Base-by-base conservation (phyloP, 2,113 vertebrate genomes). In the Anthoscopus minutus region DNA sequence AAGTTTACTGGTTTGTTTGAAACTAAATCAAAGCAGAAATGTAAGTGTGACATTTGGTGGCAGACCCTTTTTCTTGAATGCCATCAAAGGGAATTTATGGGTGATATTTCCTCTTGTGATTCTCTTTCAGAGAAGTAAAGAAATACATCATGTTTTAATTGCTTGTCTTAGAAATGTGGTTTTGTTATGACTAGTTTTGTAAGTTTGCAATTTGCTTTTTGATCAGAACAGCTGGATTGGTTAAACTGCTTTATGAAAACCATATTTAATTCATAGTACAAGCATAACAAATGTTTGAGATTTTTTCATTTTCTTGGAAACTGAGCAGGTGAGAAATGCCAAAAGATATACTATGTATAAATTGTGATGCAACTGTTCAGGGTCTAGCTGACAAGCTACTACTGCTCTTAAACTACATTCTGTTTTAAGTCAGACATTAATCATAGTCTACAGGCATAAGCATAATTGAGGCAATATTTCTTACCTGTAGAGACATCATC, bases 1-100 rank as follows among this genome's bases (percentile, higher is more conserved):
- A 79, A 60, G 30, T 28, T 89, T 38, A 18, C n/a, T 62, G 66
- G 18, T 60, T 57, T 57, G 23, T 56, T 50, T 58, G 62, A 84
- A 87, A 69, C n/a, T 13, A 65, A 69, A 69, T 90, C 79, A 76
- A 80, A 93, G 16, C 33, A 76, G 48, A 89, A 86, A 61, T 24
- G 2, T 4, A 53, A 40, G 4, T 25, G 40, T 56, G 44, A n/a
- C 6, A 27, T 60, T 60, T 79, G 28, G 38, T 0, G 0, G 20
- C 15, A 47, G 10, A 62, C 6, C 2, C 17, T 60, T 16, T 60
- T 82, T 28, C 50, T 31, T 90, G 57, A 76, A 48, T 4, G 45
- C 8, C 4, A 19, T 33, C 6, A 17, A 85, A 74, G 33, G 14
- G 44, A 1, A 1, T 47, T 60, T 81, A 19, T 51, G 35, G 14